Evolutionary conservation across 2,888 invertebrate species (phyloP).

Genomic region (Sphinx pinastri): DNA sequence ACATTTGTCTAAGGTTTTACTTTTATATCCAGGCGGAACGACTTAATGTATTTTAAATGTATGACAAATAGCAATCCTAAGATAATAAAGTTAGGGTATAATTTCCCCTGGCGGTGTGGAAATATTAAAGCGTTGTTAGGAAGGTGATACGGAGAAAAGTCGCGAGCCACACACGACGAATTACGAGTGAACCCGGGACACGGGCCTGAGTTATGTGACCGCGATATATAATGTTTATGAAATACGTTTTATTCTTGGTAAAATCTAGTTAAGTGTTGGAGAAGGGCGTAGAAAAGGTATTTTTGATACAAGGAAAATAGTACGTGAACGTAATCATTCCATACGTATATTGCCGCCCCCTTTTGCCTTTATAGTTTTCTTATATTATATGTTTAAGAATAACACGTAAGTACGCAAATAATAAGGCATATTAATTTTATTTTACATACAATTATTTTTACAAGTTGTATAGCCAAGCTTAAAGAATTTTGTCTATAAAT

Average conservation of each 20-base stretch:
- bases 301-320: neutral
- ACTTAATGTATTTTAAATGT: constrained; percentile 36
- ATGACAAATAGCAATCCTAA: constrained; percentile 5
- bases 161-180: constrained; percentile 82
- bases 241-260: constrained; percentile 65
- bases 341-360: no score
- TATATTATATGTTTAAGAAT: no score
- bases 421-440: no score
- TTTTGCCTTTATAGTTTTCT: no score
- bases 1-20: constrained; percentile 80
- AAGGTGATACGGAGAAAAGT: constrained; percentile 64
- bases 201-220: constrained; percentile 73
- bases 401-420: no score
- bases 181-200: constrained; percentile 74
- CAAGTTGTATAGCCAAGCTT: no score
- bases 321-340: neutral
- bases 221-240: constrained; percentile 75
- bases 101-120: constrained; percentile 44
- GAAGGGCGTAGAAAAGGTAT: constrained; percentile 12
- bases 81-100: constrained; percentile 38
- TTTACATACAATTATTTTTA: no score
- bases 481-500: no score
- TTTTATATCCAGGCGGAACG: constrained; percentile 47
- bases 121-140: constrained; percentile 56
- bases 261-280: constrained; percentile 40